These are phyloP conservation scores for Diploptera punctata DNA, from an alignment of 2,888 invertebrate species.

Conservation along the genomic window DNA sequence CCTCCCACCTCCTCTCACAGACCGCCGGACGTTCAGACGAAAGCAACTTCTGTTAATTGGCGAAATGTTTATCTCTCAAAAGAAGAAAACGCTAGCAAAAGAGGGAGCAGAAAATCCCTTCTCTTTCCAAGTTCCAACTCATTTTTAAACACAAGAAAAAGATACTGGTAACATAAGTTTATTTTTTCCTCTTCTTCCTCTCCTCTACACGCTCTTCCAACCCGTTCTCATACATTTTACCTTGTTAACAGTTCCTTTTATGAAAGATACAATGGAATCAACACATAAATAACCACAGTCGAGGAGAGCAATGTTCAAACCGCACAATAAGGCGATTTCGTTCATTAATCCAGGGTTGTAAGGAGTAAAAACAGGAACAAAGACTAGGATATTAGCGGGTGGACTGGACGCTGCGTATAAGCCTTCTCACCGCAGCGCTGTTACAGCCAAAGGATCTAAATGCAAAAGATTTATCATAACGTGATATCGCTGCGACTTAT, in stretches of 20 bases:
- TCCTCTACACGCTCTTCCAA: not conserved
- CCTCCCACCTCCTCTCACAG: not conserved
- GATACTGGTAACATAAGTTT: not conserved
- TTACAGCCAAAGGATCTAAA: not conserved
- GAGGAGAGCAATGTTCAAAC: slow-evolving; percentile 22
- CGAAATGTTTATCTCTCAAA: not conserved
- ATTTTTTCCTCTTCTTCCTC: not conserved
- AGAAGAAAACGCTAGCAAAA: not conserved
- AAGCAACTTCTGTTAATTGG: slow-evolving; percentile 3
- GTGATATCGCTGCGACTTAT: not conserved
- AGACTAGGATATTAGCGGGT: slow-evolving; percentile 22
- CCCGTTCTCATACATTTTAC: slow-evolving; percentile 16
- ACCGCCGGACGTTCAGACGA: not conserved
- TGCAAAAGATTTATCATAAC: slow-evolving; percentile 13
- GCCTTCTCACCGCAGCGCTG: not conserved
- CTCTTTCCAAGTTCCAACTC: not conserved
- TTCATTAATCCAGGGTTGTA: slow-evolving; percentile 28
- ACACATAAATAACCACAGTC: slow-evolving; percentile 41
- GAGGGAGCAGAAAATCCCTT: not conserved
- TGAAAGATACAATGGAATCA: slow-evolving; percentile 30
- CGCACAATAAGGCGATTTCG: slow-evolving; percentile 38
- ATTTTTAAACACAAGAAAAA: not conserved
- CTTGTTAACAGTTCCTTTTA: slow-evolving; percentile 33
- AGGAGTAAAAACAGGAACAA: slow-evolving; percentile 29
- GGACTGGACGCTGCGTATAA: not conserved